Evolutionary conservation across 2,888 invertebrate genomes (phyloP).

Genomic region (Clivina fossor): DNA sequence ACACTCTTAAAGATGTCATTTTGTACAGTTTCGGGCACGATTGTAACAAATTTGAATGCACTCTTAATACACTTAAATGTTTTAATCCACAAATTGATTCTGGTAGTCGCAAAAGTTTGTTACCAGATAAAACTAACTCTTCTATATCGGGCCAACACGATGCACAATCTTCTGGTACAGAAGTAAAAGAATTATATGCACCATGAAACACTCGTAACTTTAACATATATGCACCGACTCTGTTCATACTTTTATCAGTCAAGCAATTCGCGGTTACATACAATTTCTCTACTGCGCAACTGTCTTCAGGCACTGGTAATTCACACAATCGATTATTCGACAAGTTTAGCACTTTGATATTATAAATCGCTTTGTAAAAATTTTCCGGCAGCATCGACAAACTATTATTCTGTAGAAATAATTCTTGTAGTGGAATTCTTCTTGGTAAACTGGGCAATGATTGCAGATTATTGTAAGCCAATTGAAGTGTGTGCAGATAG

Average conservation of each 20-base stretch:
- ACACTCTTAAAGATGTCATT: slow-evolving; percentile 71
- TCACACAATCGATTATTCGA: slow-evolving; percentile 77
- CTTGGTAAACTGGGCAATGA: slow-evolving; percentile 72
- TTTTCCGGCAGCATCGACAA: slow-evolving; percentile 73
- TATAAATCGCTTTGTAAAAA: slow-evolving; percentile 69
- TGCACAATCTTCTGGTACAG: slow-evolving; percentile 72
- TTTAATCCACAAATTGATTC: slow-evolving; percentile 72
- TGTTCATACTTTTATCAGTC: slow-evolving; percentile 61
- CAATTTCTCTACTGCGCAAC: slow-evolving; percentile 65
- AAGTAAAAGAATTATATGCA: slow-evolving; percentile 76
- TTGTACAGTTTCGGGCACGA: slow-evolving; percentile 76
- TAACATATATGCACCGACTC: slow-evolving; percentile 64
- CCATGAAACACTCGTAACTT: slow-evolving; percentile 72
- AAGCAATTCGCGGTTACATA: slow-evolving; percentile 78
- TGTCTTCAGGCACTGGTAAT: slow-evolving; percentile 61
- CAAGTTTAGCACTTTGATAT: slow-evolving; percentile 70
- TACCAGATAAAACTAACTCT: slow-evolving; percentile 81
- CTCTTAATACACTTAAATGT: slow-evolving; percentile 72
- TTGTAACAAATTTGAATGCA: slow-evolving; percentile 79
- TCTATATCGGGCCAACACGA: slow-evolving; percentile 77
- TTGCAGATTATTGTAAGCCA: slow-evolving; percentile 77
- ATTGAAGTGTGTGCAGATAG: slow-evolving; percentile 70
- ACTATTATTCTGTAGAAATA: slow-evolving; percentile 78
- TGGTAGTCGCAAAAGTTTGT: slow-evolving; percentile 73
- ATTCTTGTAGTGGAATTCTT: slow-evolving; percentile 66